Base-by-base conservation (phyloP, 1,140 invertebrate species). In the Drosophila nannoptera region DNA sequence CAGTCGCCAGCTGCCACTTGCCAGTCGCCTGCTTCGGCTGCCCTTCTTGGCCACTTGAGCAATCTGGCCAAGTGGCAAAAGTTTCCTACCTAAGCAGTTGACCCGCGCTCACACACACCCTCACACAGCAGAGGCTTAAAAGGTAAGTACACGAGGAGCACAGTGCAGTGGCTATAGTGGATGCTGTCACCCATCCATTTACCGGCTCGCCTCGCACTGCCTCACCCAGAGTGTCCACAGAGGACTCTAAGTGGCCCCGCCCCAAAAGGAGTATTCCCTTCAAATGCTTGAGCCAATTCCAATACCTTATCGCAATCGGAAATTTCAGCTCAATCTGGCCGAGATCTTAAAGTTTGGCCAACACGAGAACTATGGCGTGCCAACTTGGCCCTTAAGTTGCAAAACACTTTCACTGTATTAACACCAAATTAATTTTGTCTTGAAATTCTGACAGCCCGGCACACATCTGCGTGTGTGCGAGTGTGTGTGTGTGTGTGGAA, bases 371-470 rank as follows among this genome's bases (percentile, higher is more conserved):
- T 55, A 46, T 32, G 58, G 58, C 60, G 14, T 52, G 48, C 9
- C 40, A 64, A 65, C 53, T 65, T 65, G 32, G 12, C 53, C 46
- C 40, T 58, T 64, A 45, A 40, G 53, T 58, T 65, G 22, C n/a
- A 54, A n/a, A 58, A 64, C 77, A 76, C 65, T 73, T 73, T 73
- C 76, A 75, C 76, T 83, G 78, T 76, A 78, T 84, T 84, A 83
- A 78, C 80, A 84, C 80, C 80, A 78, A 83, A 83, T 83, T 78
- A 83, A 84, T 78, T 78, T 78, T 56, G 68, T 69, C 75, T 75
- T 56, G 32, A 58, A 48, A 48, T 48, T 38, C 38, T 46, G 35
- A 12, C 16, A 32, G 12, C 7, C 40, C 14, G 12, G 6, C 9
- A 43, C 38, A 8, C n/a, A n/a, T 11, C n/a, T n/a, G n/a, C n/a